phyloP scores from a whole-genome alignment of 2,113 vertebrate genomes.

The Chaetodon auriga region DNA sequence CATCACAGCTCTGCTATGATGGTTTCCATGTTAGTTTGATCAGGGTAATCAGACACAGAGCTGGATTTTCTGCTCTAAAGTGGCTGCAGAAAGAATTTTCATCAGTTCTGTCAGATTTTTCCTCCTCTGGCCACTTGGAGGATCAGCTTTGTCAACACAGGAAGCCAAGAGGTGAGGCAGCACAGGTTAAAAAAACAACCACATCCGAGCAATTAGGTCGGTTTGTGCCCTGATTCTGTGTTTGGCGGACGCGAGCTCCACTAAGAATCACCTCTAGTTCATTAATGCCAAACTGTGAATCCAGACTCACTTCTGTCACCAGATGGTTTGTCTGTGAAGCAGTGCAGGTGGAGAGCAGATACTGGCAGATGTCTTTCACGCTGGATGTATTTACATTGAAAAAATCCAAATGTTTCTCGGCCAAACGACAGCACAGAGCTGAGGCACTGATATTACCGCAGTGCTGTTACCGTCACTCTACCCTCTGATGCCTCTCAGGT shows the following conservation, averaged over 20 bases:
- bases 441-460: slow-evolving; percentile 53
- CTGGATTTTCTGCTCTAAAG: neutral
- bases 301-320: neutral
- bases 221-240: neutral
- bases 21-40: slow-evolving; percentile 66
- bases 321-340: neutral
- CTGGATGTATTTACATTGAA: slow-evolving; percentile 6
- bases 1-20: slow-evolving; percentile 55
- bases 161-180: slow-evolving; percentile 24
- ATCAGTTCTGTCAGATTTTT: neutral
- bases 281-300: neutral
- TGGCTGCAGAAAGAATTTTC: neutral
- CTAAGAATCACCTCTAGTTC: neutral
- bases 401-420: slow-evolving; percentile 64
- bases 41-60: slow-evolving; percentile 48
- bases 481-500: slow-evolving; percentile 54
- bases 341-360: neutral
- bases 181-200: slow-evolving; percentile 19
- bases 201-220: slow-evolving; percentile 38
- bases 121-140: neutral
- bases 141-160: neutral
- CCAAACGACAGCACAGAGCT: slow-evolving; percentile 37
- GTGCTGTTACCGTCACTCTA: slow-evolving; percentile 59
- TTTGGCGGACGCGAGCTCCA: neutral
- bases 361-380: neutral